A percentile compares a stretch with the other conserved stretches of the same genome.
These are phyloP conservation scores for Melangyna quadrimaculata DNA, from an alignment of 2,888 invertebrate genomes.

Conservation along the genomic window DNA sequence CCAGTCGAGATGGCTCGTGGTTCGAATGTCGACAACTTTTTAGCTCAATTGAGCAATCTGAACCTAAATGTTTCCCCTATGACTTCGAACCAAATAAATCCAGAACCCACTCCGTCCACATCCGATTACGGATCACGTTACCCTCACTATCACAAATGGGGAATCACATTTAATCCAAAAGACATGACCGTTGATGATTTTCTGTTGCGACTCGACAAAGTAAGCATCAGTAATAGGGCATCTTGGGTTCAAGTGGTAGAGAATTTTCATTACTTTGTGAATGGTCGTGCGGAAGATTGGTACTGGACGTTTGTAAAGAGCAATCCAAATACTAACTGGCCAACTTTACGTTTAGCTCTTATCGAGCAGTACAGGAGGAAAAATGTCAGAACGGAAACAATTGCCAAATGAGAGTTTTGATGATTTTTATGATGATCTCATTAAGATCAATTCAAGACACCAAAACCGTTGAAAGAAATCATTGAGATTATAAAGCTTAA, in stretches of 20 bases:
- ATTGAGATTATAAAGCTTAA: neutral
- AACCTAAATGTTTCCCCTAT: neutral
- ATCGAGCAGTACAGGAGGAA: constrained; percentile 9
- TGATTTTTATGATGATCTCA: neutral
- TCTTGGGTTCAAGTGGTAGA: neutral
- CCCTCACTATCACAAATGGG: constrained; percentile 10
- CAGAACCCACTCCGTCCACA: neutral
- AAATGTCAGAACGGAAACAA: neutral
- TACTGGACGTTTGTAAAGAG: neutral
- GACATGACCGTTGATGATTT: neutral
- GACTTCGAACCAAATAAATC: neutral
- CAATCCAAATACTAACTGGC: neutral
- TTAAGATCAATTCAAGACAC: neutral
- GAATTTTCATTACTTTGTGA: neutral
- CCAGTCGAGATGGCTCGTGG: neutral
- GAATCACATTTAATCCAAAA: neutral
- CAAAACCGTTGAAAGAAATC: neutral
- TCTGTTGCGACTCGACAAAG: neutral
- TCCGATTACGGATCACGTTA: neutral
- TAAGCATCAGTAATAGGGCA: neutral
- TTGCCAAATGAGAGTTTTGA: neutral
- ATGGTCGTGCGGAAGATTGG: neutral
- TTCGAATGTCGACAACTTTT: neutral
- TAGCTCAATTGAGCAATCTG: neutral
- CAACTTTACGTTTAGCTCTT: neutral